Evolutionary conservation across 2,113 vertebrate genomes (phyloP).

Genomic region (Eolophus roseicapilla): DNA sequence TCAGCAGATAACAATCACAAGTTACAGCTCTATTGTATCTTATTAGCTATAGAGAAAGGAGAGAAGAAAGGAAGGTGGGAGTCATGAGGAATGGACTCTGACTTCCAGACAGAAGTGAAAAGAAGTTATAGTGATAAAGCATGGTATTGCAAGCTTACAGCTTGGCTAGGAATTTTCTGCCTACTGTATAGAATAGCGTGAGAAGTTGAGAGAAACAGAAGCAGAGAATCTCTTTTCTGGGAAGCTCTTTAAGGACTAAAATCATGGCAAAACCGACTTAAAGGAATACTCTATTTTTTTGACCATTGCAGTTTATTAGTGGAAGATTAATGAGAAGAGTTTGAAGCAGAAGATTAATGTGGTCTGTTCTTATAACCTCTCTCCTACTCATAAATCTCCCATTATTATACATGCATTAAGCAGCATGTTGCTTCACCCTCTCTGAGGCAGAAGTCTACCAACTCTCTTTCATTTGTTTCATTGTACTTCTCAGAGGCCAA

Average conservation of each 20-base stretch:
- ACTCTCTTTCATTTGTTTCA: background rate
- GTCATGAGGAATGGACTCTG: background rate
- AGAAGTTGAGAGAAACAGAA: background rate
- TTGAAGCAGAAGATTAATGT: slow-evolving; percentile 39
- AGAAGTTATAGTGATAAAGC: background rate
- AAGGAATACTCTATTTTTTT: background rate
- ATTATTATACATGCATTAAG: background rate
- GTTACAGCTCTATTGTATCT: background rate
- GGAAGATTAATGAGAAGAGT: slow-evolving; percentile 19
- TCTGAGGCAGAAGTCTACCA: background rate
- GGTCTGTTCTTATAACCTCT: slow-evolving; percentile 10
- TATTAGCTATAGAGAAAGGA: background rate
- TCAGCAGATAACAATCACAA: background rate
- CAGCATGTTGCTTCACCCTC: slow-evolving; percentile 9
- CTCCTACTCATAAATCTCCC: slow-evolving; percentile 16
- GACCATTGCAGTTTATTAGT: background rate
- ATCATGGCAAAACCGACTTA: background rate
- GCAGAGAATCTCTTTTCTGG: background rate
- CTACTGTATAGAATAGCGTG: fast-evolving
- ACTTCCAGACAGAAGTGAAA: background rate
- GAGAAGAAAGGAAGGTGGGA: background rate
- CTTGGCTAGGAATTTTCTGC: background rate
- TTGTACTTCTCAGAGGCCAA: background rate
- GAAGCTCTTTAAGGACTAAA: background rate
- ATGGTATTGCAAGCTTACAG: background rate